Evolutionary conservation across 2,797 vertebrate genomes (phyloP).

Genomic region (Aphelocoma californica): DNA sequence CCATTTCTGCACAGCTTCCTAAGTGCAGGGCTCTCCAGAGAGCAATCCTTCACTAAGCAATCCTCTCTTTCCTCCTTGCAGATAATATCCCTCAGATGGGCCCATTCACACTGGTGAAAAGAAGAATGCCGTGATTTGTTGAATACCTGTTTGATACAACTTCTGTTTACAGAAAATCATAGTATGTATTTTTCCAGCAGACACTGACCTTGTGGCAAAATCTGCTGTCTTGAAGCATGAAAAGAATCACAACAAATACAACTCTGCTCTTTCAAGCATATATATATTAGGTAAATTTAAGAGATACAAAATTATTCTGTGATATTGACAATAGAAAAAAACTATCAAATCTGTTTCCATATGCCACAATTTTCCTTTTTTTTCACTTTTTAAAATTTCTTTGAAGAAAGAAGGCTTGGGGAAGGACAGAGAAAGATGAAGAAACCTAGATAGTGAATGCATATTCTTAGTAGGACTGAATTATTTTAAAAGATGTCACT

Average conservation of each 20-base stretch:
- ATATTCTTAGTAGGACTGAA: neutral
- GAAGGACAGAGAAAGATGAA: neutral
- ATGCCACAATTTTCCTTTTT: neutral
- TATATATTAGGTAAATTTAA: neutral
- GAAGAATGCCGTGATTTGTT: neutral
- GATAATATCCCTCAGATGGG: neutral
- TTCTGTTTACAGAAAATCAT: neutral
- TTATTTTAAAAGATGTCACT: neutral
- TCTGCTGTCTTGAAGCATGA: neutral
- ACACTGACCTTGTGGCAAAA: neutral
- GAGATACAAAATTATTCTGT: neutral
- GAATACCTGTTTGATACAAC: neutral
- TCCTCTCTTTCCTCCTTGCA: neutral
- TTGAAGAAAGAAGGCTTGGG: neutral
- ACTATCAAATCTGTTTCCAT: neutral
- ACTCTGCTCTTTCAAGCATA: neutral
- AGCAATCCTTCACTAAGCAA: neutral
- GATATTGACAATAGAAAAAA: neutral
- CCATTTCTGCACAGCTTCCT: neutral
- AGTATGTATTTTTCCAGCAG: neutral
- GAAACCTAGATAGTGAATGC: neutral
- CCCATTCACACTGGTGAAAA: rapidly evolving
- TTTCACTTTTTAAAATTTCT: neutral
- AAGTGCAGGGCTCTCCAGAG: neutral
- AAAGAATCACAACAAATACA: neutral